These are phyloP conservation scores for Gnathonemus echidnorhynchus DNA, from an alignment of 2,113 vertebrate species.

Conservation along the genomic window DNA sequence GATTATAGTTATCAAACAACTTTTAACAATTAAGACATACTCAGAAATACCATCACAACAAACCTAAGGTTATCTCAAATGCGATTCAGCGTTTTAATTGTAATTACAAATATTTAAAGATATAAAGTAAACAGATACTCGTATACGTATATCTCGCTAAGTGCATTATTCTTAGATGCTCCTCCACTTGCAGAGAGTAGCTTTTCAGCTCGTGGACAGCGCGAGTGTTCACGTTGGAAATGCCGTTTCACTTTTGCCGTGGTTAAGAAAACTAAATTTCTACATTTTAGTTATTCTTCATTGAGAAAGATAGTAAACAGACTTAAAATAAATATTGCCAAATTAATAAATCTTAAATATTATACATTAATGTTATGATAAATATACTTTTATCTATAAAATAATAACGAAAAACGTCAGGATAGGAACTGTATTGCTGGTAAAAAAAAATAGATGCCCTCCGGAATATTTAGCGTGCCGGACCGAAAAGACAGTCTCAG, in stretches of 20 bases:
- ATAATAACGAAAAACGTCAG: not conserved
- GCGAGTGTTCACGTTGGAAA: not conserved
- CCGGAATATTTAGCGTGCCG: conserved; percentile 48
- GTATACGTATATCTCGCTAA: not conserved
- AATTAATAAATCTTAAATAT: not conserved
- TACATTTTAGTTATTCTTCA: not conserved
- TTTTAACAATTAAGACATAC: not conserved
- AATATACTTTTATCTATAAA: not conserved
- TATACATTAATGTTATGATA: not conserved
- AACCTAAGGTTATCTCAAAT: not conserved
- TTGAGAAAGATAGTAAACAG: not conserved
- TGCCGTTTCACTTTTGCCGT: not conserved
- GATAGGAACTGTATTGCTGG: conserved; percentile 7
- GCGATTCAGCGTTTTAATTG: not conserved
- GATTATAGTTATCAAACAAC: not conserved
- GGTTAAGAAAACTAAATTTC: not conserved
- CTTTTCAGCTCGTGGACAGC: not conserved
- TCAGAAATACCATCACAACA: not conserved
- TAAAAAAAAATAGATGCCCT: not conserved
- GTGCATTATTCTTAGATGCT: not conserved
- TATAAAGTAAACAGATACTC: not conserved
- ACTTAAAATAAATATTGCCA: not conserved
- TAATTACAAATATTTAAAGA: not conserved
- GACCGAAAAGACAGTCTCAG: conserved; percentile 25
- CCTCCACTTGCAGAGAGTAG: not conserved